Conservation (phyloP, 2,888 invertebrate species). For the Tyria jacobaeae region DNA sequence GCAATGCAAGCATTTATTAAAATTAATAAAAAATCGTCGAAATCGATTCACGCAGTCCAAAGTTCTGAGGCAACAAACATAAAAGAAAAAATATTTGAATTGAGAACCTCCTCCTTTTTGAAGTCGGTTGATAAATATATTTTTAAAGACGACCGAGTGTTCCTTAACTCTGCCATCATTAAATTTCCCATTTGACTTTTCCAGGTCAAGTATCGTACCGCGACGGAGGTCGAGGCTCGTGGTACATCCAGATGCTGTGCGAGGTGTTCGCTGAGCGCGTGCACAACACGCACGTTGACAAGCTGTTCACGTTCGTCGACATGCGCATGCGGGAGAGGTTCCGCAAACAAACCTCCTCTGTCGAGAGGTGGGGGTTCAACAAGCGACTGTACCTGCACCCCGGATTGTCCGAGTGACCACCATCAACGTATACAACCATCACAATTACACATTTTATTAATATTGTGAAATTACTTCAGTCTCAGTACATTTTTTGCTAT, state of each 20-base stretch:
- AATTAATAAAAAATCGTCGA: too few relatives aligned
- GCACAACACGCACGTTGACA: constrained; percentile 88
- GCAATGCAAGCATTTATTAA: too few relatives aligned
- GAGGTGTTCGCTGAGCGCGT: constrained; percentile 88
- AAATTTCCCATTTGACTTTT: background rate
- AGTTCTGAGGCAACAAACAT: too few relatives aligned
- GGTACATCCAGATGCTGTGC: constrained; percentile 91
- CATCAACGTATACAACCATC: background rate
- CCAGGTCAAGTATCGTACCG: constrained; percentile 88
- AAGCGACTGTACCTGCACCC: constrained; percentile 89
- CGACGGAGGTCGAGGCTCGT: constrained; percentile 87
- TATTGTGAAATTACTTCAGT: background rate
- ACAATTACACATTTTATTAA: background rate
- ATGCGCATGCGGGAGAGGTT: constrained; percentile 68
- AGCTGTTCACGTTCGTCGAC: constrained; percentile 89
- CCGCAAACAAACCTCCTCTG: constrained; percentile 88
- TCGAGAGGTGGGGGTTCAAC: constrained; percentile 89
- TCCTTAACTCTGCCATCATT: too few relatives aligned
- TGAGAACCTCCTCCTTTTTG: too few relatives aligned
- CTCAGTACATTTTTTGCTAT: background rate
- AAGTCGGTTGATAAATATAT: too few relatives aligned
- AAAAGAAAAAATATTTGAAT: too few relatives aligned
- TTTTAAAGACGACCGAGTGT: too few relatives aligned
- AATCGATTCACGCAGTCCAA: too few relatives aligned
- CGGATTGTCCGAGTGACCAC: constrained; percentile 74